These are phyloP conservation scores for Epizoanthus illoricatus DNA, from an alignment of 92 coral and sea anemone species.

Conservation along the genomic window DNA sequence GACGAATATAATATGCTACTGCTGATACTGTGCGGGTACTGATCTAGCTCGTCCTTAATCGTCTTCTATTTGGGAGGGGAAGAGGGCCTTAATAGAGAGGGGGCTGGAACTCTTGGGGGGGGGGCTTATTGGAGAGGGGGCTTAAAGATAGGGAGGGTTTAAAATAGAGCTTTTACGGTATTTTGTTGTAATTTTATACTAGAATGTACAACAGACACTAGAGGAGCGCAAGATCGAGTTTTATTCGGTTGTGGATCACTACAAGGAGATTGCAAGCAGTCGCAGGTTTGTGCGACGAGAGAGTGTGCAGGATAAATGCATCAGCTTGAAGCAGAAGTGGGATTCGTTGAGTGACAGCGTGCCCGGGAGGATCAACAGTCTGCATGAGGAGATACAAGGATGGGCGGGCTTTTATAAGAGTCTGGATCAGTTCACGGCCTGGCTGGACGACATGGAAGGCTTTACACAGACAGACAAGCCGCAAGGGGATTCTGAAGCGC, in stretches of 20 bases:
- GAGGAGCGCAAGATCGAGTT: constrained; percentile 63
- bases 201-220: constrained; percentile 75
- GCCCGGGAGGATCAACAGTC: constrained; percentile 72
- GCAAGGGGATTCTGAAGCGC: constrained; percentile 73
- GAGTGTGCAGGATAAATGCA: constrained; percentile 76
- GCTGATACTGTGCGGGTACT: too few species aligned
- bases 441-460: constrained; percentile 86
- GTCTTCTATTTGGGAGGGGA: too few species aligned
- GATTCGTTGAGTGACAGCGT: constrained; percentile 56
- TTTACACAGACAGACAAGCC: constrained; percentile 74
- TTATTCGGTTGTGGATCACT: constrained; percentile 65
- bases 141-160: too few species aligned
- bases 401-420: constrained; percentile 76
- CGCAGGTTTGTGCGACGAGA: constrained; percentile 61
- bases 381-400: constrained; percentile 68
- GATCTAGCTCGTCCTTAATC: too few species aligned
- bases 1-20: too few species aligned
- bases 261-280: constrained; percentile 61
- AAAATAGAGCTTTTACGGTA: too few species aligned
- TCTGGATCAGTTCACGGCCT: constrained; percentile 73
- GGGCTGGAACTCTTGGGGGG: too few species aligned
- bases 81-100: too few species aligned
- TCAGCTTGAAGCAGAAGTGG: constrained; percentile 76
- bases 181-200: constrained; percentile 1
- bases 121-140: too few species aligned